Evolutionary conservation across 1,140 invertebrate species (phyloP), one percentile per base, ranked within the genome.

Genomic region (Sycophila sp.): DNA sequence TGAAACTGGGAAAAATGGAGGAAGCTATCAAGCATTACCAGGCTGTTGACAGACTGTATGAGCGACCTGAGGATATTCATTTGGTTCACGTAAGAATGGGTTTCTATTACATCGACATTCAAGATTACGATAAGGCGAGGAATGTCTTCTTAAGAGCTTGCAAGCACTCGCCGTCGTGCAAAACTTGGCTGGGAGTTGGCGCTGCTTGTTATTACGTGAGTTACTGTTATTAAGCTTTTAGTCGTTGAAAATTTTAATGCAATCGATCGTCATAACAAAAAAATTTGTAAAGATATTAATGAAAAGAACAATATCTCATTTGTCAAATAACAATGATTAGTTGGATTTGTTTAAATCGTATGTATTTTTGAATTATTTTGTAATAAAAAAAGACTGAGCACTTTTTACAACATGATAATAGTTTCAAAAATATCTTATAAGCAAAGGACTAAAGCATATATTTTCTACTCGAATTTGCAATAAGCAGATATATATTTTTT

Each of bases 111-210:
- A 64, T 78, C 1, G 30, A 79, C 5, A 56, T 7, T 5, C 63
- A 71, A 5, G 7, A 82, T 10, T 81, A 76, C 24, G 30, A 75
- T 1, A 67, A 56, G 3, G 80, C 77, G 4, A 78, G 56, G 65
- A 76, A 62, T 30, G 11, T 76, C 8, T 81, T 82, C 69, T 60
- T 80, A n/a, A 71, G 45, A 7, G 66, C 74, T 7, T 80, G 79
- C 32, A 62, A 71, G 32, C 53, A 17, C 15, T 78, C 73, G 3
- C 78, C 80, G 0, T 80, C 79, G 3, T 77, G 77, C 7, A 64
- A 78, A 56, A 77, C 78, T 34, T 86, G 85, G 84, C 69, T 85
- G 0, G 79, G 81, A 1, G 65, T 80, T 4, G 84, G 85, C 45
- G 79, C 81, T 32, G 71, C 78, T 19, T 77, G 65, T 55, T 85